phyloP scores from a whole-genome alignment of 2,888 invertebrate genomes.

The Neoitamus cyanurus region DNA sequence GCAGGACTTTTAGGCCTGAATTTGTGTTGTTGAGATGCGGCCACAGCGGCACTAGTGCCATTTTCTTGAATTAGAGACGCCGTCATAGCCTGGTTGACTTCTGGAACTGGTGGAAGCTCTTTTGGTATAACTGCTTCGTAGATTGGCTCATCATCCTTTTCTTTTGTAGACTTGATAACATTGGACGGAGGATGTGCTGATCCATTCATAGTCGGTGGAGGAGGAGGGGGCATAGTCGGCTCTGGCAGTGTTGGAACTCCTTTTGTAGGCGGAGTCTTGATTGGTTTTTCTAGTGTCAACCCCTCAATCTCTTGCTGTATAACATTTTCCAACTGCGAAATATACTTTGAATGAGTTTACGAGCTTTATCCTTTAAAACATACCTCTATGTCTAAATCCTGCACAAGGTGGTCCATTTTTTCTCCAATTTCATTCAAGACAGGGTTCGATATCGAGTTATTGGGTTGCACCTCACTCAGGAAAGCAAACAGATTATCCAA shows the following conservation, averaged over 20 bases:
- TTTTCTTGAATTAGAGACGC: conserved; percentile 52
- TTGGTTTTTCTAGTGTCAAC: conserved; percentile 65
- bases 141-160: conserved; percentile 76
- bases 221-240: conserved; percentile 80
- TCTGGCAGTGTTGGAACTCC: conserved; percentile 77
- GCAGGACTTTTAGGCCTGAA: conserved; percentile 64
- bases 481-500: conserved; percentile 91
- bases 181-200: conserved; percentile 57
- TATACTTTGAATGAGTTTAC: conserved; percentile 47
- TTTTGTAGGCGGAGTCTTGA: conserved; percentile 55
- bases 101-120: conserved; percentile 65
- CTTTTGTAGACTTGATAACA: conserved; percentile 55
- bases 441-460: conserved; percentile 71
- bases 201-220: conserved; percentile 67
- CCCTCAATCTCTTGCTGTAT: conserved; percentile 73
- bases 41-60: conserved; percentile 39
- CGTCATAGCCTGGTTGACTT: conserved; percentile 58
- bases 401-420: conserved; percentile 84
- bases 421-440: conserved; percentile 85
- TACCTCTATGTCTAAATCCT: conserved; percentile 84
- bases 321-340: conserved; percentile 70
- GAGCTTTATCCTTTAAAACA: conserved; percentile 37
- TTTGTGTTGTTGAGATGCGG: conserved; percentile 47
- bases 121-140: conserved; percentile 86
- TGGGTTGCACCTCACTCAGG: conserved; percentile 80